phyloP scores from a whole-genome alignment of 1,140 invertebrate species.

The Scylla paramamosain region DNA sequence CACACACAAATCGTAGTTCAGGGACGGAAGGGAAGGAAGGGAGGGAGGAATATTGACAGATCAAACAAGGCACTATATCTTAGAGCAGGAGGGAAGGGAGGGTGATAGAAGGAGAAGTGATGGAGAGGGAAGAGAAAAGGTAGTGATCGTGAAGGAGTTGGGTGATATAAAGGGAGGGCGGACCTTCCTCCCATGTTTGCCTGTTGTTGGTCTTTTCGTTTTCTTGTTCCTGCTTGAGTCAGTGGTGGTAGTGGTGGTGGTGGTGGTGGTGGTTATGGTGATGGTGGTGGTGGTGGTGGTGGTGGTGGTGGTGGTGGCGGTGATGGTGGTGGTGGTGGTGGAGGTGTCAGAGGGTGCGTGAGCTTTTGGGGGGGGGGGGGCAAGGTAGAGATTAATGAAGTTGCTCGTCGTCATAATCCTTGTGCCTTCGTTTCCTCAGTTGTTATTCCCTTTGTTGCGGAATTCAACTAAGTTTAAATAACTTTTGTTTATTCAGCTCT shows the following conservation, averaged over 20 bases:
- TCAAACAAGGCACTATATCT: neutral
- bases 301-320: neutral
- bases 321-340: neutral
- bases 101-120: neutral
- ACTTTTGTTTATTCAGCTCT: too few relatives aligned
- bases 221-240: neutral
- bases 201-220: neutral
- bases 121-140: neutral
- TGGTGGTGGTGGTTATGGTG: neutral
- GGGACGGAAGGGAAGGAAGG: neutral
- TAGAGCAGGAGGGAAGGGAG: neutral
- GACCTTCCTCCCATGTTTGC: neutral
- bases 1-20: neutral
- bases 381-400: too few relatives aligned
- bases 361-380: too few relatives aligned
- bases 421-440: too few relatives aligned
- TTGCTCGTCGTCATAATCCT: too few relatives aligned
- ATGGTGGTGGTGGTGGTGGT: neutral
- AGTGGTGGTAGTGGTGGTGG: neutral
- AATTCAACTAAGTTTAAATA: too few relatives aligned
- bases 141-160: neutral
- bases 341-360: neutral
- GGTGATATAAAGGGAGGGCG: too few relatives aligned
- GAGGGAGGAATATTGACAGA: constrained; percentile 9
- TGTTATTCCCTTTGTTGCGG: too few relatives aligned